phyloP scores from a whole-genome alignment of 2,888 invertebrate genomes.

The Prosapia bicincta region DNA sequence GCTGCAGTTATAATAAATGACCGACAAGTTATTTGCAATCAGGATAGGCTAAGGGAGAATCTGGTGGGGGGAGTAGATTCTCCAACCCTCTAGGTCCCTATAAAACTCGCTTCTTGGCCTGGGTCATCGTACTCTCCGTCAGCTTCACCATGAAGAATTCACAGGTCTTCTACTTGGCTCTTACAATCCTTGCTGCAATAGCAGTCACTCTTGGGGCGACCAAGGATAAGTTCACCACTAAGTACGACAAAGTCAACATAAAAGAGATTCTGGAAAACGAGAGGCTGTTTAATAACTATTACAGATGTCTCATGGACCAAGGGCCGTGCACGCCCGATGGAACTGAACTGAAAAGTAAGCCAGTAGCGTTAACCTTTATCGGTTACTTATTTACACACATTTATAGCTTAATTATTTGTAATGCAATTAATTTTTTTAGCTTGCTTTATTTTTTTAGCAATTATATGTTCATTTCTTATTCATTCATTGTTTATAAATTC shows the following conservation, averaged over 20 bases:
- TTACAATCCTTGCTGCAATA: not conserved
- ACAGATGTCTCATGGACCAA: conserved; percentile 60
- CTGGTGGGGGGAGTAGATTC: not conserved
- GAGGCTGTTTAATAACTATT: conserved; percentile 60
- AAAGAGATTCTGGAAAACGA: conserved; percentile 62
- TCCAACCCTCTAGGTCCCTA: not conserved
- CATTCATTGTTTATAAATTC: too few species aligned
- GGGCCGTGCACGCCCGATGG: conserved; percentile 67
- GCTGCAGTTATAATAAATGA: not conserved
- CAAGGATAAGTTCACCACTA: conserved; percentile 55
- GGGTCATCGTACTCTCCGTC: not conserved
- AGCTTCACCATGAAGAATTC: not conserved
- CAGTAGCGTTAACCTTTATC: too few species aligned
- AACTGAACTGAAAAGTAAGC: conserved; percentile 65
- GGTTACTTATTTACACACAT: too few species aligned
- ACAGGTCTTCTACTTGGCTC: not conserved
- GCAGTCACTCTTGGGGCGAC: not conserved
- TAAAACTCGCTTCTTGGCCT: not conserved
- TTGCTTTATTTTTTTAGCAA: too few species aligned
- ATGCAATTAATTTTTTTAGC: too few species aligned
- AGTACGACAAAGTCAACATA: conserved; percentile 65
- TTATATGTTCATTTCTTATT: too few species aligned
- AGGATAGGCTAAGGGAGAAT: not conserved
- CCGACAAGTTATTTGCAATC: not conserved
- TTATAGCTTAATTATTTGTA: too few species aligned